A percentile compares a stretch with the other conserved stretches of the same genome.
phyloP scores from a whole-genome alignment of 2,888 invertebrate genomes.

The Coremacera marginata region DNA sequence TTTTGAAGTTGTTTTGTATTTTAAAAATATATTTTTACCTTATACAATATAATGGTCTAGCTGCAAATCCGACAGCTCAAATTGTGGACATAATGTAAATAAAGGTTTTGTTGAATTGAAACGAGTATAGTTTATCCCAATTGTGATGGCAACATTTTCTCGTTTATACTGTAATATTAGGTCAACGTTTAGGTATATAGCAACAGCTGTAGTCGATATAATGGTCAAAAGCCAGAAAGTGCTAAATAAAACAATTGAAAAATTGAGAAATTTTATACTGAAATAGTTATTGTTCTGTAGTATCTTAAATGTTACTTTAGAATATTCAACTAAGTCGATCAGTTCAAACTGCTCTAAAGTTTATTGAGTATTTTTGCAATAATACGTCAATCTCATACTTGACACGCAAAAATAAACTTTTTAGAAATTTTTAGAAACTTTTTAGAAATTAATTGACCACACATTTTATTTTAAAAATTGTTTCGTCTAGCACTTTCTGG shows the following conservation, averaged over 20 bases:
- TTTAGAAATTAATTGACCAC: neutral
- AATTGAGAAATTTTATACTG: too few species aligned
- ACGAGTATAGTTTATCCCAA: neutral
- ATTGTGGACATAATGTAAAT: neutral
- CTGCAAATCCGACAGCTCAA: neutral
- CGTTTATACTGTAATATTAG: neutral
- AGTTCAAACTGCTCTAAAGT: neutral
- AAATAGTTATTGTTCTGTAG: too few species aligned
- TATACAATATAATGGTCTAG: neutral
- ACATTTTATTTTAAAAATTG: neutral
- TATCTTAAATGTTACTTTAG: too few species aligned
- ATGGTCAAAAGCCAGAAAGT: neutral
- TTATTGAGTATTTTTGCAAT: neutral
- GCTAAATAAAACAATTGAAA: neutral
- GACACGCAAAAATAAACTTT: conserved; percentile 1
- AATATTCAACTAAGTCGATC: too few species aligned
- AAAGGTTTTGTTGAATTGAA: neutral
- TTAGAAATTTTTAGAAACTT: neutral
- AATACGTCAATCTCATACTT: neutral
- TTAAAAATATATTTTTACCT: neutral
- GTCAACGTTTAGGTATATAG: neutral
- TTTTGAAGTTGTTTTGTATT: too few species aligned
- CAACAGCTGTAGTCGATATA: neutral
- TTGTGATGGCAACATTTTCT: neutral
- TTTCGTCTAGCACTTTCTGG: neutral